Evolutionary conservation across 2,113 vertebrate species (phyloP).

Genomic region (Amphiprion ocellaris): DNA sequence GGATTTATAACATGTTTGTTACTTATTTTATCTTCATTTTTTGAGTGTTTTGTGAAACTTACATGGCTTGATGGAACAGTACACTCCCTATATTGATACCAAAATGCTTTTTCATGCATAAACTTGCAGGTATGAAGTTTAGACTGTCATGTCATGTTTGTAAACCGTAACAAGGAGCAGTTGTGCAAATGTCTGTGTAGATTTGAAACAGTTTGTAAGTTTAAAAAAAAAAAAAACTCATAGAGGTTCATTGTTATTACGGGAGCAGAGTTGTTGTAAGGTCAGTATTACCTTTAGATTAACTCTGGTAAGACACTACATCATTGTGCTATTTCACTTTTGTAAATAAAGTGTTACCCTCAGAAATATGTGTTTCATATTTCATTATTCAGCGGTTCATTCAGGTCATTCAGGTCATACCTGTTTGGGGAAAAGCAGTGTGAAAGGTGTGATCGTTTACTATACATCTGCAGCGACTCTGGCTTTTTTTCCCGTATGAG

Average conservation of each 20-base stretch:
- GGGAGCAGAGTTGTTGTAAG: slow-evolving; percentile 54
- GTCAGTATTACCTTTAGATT: slow-evolving; percentile 63
- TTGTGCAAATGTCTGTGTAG: slow-evolving; percentile 12
- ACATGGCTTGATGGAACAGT: neutral
- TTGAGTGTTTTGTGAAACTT: slow-evolving; percentile 1
- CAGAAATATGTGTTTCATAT: neutral
- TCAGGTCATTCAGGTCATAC: neutral
- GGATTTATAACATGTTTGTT: slow-evolving; percentile 23
- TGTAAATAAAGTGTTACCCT: slow-evolving; percentile 67
- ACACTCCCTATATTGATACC: neutral
- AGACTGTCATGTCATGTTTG: slow-evolving; percentile 4
- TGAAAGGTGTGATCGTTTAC: neutral
- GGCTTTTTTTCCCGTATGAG: rapidly evolving
- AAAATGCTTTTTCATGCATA: slow-evolving; percentile 9
- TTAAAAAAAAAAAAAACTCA: neutral
- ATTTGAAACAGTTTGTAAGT: slow-evolving; percentile 25
- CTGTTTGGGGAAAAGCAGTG: neutral
- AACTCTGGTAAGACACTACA: slow-evolving; percentile 75
- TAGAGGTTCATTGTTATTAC: slow-evolving; percentile 20
- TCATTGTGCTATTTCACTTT: slow-evolving; percentile 65
- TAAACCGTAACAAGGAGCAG: slow-evolving; percentile 23
- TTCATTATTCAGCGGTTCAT: neutral
- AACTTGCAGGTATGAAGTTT: slow-evolving; percentile 19
- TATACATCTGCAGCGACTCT: neutral
- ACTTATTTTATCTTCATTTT: slow-evolving; percentile 13